phyloP scores from a whole-genome alignment of 92 coral and sea anemone species.

The Palythoa heliodiscus region DNA sequence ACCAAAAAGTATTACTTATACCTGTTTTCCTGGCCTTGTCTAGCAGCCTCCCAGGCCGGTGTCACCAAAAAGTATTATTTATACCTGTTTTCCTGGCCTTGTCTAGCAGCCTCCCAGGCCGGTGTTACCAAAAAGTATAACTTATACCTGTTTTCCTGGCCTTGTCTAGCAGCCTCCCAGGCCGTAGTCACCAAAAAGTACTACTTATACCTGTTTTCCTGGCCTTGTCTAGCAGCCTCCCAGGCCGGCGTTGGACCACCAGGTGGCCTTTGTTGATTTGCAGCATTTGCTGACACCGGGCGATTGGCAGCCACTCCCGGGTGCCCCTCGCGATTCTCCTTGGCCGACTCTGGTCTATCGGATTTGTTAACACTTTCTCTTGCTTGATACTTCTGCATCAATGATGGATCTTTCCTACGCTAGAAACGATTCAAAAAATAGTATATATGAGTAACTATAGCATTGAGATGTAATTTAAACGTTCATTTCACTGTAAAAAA shows the following conservation, averaged over 20 bases:
- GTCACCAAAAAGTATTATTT: too few relatives aligned
- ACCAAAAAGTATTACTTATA: too few relatives aligned
- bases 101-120: too few relatives aligned
- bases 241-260: conserved; percentile 76
- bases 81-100: too few relatives aligned
- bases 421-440: not conserved
- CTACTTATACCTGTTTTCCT: conserved; percentile 69
- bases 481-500: not conserved
- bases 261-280: conserved; percentile 59
- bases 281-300: conserved; percentile 85
- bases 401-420: conserved; percentile 76
- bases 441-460: not conserved
- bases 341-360: conserved; percentile 68
- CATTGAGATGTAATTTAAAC: not conserved
- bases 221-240: conserved; percentile 95
- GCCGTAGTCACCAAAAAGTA: too few relatives aligned
- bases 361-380: conserved; percentile 60
- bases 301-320: conserved; percentile 58
- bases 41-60: too few relatives aligned
- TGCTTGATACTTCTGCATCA: conserved; percentile 88
- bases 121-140: too few relatives aligned
- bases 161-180: too few relatives aligned
- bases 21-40: too few relatives aligned
- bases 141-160: too few relatives aligned
- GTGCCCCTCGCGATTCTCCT: conserved; percentile 50